Conservation (phyloP, 2,113 vertebrate species). For the Pardalotus punctatus region DNA sequence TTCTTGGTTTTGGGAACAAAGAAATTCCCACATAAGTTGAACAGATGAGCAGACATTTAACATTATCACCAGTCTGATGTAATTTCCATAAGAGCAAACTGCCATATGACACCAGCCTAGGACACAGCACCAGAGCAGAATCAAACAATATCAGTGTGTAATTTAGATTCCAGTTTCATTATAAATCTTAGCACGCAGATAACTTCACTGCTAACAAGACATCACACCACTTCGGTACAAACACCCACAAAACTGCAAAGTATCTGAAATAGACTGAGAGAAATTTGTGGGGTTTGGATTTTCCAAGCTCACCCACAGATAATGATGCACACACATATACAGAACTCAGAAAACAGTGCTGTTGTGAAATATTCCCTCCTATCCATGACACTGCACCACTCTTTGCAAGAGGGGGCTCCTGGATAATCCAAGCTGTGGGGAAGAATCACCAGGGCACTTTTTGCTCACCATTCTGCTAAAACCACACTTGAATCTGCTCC, state of each 20-base stretch:
- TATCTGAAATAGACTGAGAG: not conserved
- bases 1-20: conserved; percentile 29
- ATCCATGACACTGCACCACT: not conserved
- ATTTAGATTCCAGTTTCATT: not conserved
- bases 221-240: not conserved
- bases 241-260: not conserved
- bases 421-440: not conserved
- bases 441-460: not conserved
- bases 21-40: not conserved
- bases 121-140: not conserved
- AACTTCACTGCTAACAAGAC: not conserved
- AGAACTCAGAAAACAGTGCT: not conserved
- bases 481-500: not conserved
- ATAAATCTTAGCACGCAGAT: not conserved
- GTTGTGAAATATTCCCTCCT: not conserved
- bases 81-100: conserved; percentile 38
- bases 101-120: conserved; percentile 4
- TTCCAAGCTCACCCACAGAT: not conserved
- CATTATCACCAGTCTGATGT: not conserved
- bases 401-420: not conserved
- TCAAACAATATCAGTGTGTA: not conserved
- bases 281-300: not conserved
- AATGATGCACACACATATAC: not conserved
- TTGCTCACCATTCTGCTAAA: not conserved
- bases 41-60: conserved; percentile 35